Conservation (phyloP, 2,113 vertebrate species). For the Oxyruncus cristatus region DNA sequence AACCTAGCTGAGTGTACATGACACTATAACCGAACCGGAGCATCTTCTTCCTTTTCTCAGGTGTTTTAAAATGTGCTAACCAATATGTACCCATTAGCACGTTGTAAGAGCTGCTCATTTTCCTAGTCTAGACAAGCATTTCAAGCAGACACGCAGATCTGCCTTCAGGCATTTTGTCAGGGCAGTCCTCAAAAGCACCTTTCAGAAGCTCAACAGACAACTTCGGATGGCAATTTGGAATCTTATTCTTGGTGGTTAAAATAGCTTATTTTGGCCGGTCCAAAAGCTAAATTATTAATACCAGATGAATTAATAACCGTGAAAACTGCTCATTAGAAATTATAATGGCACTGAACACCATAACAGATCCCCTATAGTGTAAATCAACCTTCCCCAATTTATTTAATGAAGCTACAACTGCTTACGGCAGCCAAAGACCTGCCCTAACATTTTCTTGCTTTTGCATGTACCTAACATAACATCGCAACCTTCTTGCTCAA, state of each 20-base stretch:
- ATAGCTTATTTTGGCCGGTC: conserved; percentile 29
- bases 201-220: conserved; percentile 35
- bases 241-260: conserved; percentile 26
- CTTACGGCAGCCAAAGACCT: conserved; percentile 31
- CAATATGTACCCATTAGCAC: conserved; percentile 25
- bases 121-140: conserved; percentile 52
- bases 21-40: background rate
- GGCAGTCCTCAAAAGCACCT: conserved; percentile 32
- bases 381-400: conserved; percentile 30
- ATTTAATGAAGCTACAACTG: conserved; percentile 37
- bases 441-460: conserved; percentile 24
- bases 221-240: conserved; percentile 18
- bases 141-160: conserved; percentile 20
- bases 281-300: conserved; percentile 46
- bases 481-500: background rate
- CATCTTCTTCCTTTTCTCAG: background rate
- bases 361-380: conserved; percentile 23
- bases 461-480: conserved; percentile 20
- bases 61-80: conserved; percentile 14
- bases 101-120: conserved; percentile 30
- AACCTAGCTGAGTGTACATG: background rate
- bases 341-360: conserved; percentile 15
- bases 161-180: conserved; percentile 43
- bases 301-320: conserved; percentile 48
- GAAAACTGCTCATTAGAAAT: conserved; percentile 41